phyloP scores from a whole-genome alignment of 1,140 invertebrate species.

The Scaptodrosophila lebanonensis region DNA sequence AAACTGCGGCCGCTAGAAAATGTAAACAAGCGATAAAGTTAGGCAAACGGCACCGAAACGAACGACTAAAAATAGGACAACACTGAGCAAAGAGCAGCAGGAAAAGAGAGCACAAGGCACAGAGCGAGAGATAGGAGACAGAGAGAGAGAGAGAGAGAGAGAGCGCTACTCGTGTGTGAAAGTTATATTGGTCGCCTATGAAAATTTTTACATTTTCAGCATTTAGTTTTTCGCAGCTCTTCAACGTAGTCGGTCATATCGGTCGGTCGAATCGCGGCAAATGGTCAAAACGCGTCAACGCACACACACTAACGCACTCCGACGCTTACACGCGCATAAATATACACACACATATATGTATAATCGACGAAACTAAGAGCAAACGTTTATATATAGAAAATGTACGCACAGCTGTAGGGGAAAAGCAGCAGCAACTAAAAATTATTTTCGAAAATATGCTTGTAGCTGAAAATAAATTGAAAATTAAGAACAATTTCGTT shows the following conservation, averaged over 20 bases:
- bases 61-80: slow-evolving; percentile 39
- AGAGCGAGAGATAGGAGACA: slow-evolving; percentile 1
- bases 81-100: slow-evolving; percentile 6
- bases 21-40: slow-evolving; percentile 31
- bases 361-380: slow-evolving; percentile 58
- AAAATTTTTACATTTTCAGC: slow-evolving; percentile 30
- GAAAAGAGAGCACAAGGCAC: neutral
- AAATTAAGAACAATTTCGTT: slow-evolving; percentile 47
- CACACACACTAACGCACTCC: slow-evolving; percentile 4
- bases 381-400: slow-evolving; percentile 76
- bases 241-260: slow-evolving; percentile 51
- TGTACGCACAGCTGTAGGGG: slow-evolving; percentile 65
- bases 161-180: neutral
- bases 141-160: slow-evolving; percentile 2
- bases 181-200: neutral
- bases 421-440: too few species aligned
- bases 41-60: slow-evolving; percentile 3
- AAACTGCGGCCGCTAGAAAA: slow-evolving; percentile 28
- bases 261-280: slow-evolving; percentile 39
- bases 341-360: slow-evolving; percentile 50
- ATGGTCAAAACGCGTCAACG: slow-evolving; percentile 16
- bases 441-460: slow-evolving; percentile 31
- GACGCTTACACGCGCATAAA: slow-evolving; percentile 8
- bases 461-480: slow-evolving; percentile 38
- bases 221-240: slow-evolving; percentile 71